A percentile compares a stretch with the other conserved stretches of the same genome.
Evolutionary conservation across 2,797 vertebrate genomes (phyloP).

Genomic region (Emydoidea blandingii): DNA sequence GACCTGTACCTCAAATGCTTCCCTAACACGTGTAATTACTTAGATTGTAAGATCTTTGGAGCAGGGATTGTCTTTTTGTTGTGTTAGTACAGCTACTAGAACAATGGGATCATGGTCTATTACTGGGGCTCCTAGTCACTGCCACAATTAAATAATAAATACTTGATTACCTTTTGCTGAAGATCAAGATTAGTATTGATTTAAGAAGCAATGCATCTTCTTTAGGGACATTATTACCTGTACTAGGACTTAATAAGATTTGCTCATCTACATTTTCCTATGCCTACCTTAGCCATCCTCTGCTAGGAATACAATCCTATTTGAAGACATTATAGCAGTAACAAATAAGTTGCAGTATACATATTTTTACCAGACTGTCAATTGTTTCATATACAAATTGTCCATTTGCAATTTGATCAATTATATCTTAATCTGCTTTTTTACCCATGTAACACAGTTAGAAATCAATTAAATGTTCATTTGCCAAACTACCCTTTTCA

Average conservation of each 20-base stretch:
- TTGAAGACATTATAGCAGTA: not conserved
- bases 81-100: not conserved
- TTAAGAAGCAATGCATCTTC: not conserved
- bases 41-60: no score
- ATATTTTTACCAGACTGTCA: not conserved
- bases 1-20: no score
- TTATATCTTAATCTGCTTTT: not conserved
- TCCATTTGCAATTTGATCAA: conserved; percentile 23
- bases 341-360: not conserved
- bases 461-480: conserved; percentile 19
- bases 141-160: no score
- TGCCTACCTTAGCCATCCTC: not conserved
- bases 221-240: not conserved
- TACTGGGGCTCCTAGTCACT: not conserved
- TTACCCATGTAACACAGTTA: not conserved
- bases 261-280: not conserved
- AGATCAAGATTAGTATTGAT: not conserved
- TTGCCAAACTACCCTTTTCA: not conserved
- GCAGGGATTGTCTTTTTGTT: not conserved
- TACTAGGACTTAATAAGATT: not conserved
- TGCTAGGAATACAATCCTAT: not conserved
- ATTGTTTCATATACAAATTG: conserved; percentile 1
- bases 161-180: not conserved
- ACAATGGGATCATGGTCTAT: no score
- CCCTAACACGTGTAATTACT: no score